Conservation (phyloP, 2,888 invertebrate species). For the Synanthedon myopaeformis region DNA sequence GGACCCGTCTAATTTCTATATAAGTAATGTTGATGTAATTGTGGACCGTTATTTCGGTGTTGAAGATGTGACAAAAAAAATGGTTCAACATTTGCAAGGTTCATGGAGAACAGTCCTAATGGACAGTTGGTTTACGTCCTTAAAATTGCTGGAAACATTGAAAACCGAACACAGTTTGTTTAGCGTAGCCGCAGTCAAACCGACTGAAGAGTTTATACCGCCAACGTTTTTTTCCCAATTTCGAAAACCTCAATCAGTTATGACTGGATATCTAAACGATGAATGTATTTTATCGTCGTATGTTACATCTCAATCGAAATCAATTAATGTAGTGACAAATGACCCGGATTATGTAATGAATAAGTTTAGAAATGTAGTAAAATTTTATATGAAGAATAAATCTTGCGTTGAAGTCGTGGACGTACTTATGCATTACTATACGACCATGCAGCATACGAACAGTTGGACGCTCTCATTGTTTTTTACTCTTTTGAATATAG, state of each 20-base stretch:
- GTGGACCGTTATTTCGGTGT: conserved; percentile 42
- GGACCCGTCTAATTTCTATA: conserved; percentile 51
- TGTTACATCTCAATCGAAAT: conserved; percentile 35
- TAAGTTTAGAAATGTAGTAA: conserved; percentile 33
- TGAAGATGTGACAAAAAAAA: conserved; percentile 39
- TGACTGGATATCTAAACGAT: conserved; percentile 43
- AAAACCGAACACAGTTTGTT: conserved; percentile 36
- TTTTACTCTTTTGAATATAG: conserved; percentile 52
- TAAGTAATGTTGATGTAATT: conserved; percentile 54
- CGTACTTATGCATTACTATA: conserved; percentile 57
- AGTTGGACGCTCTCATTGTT: conserved; percentile 55
- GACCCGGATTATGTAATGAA: conserved; percentile 42
- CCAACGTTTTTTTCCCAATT: conserved; percentile 40
- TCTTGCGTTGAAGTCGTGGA: conserved; percentile 49
- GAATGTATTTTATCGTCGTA: conserved; percentile 42
- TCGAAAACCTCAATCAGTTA: conserved; percentile 31
- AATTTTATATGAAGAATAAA: conserved; percentile 46
- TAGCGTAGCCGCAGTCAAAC: conserved; percentile 39
- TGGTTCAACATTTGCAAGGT: conserved; percentile 46
- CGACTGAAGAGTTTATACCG: conserved; percentile 41
- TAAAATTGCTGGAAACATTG: conserved; percentile 30
- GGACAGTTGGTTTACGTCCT: conserved; percentile 51
- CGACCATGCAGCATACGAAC: conserved; percentile 53
- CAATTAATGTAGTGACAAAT: conserved; percentile 44
- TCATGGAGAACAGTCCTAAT: conserved; percentile 41